phyloP scores from a whole-genome alignment of 1,140 invertebrate genomes.

The Macrobrachium rosenbergii region DNA sequence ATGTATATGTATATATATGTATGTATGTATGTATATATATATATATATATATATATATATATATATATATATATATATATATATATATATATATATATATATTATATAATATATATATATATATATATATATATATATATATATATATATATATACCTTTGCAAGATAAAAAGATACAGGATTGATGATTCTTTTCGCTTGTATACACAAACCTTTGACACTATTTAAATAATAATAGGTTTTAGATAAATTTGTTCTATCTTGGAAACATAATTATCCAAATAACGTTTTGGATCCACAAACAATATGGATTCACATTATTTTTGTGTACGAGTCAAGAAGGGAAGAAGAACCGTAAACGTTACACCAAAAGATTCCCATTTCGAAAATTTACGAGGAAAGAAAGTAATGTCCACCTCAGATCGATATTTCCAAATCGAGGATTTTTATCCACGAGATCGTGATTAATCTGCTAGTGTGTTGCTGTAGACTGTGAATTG shows the following conservation, averaged over 20 bases:
- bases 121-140: constrained; percentile 12
- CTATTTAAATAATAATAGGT: no score
- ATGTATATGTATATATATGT: background rate
- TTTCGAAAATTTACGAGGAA: no score
- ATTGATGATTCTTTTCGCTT: no score
- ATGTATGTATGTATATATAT: background rate
- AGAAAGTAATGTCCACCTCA: no score
- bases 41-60: constrained; percentile 4
- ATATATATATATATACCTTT: background rate
- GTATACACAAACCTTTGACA: background rate
- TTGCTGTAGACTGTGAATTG: no score
- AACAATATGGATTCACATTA: no score
- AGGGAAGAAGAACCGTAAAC: background rate
- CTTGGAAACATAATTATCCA: no score
- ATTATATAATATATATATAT: constrained; percentile 3
- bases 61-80: constrained; percentile 7
- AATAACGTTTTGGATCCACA: no score
- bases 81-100: constrained; percentile 9
- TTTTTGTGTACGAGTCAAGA: background rate
- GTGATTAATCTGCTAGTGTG: no score
- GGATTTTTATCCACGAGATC: no score
- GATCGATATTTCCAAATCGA: no score
- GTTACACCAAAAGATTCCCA: background rate
- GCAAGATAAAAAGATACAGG: background rate
- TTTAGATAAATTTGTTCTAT: no score